Conservation (phyloP, 2,888 invertebrate species). For the Lithophane semibrunnea region DNA sequence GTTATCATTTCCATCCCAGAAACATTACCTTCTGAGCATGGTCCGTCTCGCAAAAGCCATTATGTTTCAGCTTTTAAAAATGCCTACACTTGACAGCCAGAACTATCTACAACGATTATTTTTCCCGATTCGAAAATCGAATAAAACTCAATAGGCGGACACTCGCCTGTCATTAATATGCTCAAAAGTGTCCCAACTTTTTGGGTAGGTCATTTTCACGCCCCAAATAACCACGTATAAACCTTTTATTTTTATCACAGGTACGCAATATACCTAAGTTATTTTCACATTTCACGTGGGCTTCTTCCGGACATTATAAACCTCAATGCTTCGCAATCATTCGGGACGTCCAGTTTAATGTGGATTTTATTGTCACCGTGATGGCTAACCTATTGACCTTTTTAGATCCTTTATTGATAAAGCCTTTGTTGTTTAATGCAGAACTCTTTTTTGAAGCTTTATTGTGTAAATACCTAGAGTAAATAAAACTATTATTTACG, state of each 20-base stretch:
- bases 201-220: conserved; percentile 17
- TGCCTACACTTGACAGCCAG: background rate
- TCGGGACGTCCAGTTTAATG: conserved; percentile 43
- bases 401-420: conserved; percentile 34
- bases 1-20: background rate
- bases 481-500: background rate
- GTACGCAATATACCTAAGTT: conserved; percentile 23
- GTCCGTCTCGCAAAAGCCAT: background rate
- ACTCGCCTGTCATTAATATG: conserved; percentile 18
- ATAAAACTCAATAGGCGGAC: conserved; percentile 15
- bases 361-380: conserved; percentile 47
- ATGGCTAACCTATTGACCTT: conserved; percentile 58
- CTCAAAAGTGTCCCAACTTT: conserved; percentile 26
- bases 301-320: conserved; percentile 48
- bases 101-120: background rate
- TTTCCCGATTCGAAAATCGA: conserved; percentile 26
- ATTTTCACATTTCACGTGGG: conserved; percentile 30
- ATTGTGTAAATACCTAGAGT: background rate
- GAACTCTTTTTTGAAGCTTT: background rate
- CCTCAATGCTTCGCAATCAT: conserved; percentile 37
- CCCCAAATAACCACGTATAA: conserved; percentile 24
- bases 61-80: no score
- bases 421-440: background rate
- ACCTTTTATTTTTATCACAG: conserved; percentile 38
- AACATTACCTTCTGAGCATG: background rate